A percentile compares a stretch with the other conserved stretches of the same genome.
Conservation (phyloP, 1,140 invertebrate species). For the Acromyrmex heyeri region DNA sequence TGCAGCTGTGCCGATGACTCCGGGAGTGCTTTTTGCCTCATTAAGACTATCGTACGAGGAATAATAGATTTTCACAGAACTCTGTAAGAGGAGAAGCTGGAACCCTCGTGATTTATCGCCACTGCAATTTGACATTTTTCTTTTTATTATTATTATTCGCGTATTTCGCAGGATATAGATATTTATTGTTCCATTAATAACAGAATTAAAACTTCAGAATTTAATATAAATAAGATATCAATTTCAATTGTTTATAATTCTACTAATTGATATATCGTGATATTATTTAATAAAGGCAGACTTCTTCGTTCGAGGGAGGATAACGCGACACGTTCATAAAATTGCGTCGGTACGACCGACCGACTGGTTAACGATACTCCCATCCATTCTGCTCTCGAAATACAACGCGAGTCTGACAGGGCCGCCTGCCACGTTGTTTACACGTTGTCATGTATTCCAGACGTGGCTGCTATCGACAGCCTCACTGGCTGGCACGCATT, state of each 20-base stretch:
- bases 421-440: conserved; percentile 74
- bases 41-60: conserved; percentile 72
- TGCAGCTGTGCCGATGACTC: conserved; percentile 73
- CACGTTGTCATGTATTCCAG: conserved; percentile 73
- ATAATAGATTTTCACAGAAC: conserved; percentile 76
- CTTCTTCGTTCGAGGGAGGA: conserved; percentile 35
- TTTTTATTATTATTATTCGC: conserved; percentile 9
- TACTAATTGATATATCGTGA: background rate
- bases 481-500: conserved; percentile 73
- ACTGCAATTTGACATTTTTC: conserved; percentile 42
- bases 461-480: conserved; percentile 78
- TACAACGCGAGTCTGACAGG: conserved; percentile 70
- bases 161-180: background rate
- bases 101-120: conserved; percentile 65
- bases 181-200: background rate
- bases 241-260: conserved; percentile 5
- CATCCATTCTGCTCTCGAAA: conserved; percentile 65
- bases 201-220: background rate
- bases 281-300: background rate
- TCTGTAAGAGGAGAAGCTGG: conserved; percentile 53
- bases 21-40: conserved; percentile 67
- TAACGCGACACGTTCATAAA: conserved; percentile 48
- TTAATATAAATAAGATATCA: background rate
- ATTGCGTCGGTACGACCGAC: conserved; percentile 49
- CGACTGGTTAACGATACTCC: conserved; percentile 62